Evolutionary conservation across 2,113 vertebrate genomes (phyloP).

Genomic region (Rhinogobius similis): DNA sequence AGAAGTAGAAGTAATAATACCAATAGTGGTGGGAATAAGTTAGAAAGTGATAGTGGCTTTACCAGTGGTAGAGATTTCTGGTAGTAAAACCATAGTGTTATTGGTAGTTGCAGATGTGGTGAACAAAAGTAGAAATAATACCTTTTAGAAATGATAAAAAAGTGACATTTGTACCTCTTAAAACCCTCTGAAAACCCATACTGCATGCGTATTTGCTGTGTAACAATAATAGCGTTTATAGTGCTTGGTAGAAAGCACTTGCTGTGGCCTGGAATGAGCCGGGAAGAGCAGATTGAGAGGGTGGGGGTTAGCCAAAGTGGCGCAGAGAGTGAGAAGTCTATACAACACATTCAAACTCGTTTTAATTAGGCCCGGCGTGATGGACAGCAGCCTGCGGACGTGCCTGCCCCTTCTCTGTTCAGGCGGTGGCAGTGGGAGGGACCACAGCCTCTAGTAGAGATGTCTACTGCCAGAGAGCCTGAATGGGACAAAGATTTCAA

Average conservation of each 20-base stretch:
- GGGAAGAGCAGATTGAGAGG: conserved; percentile 53
- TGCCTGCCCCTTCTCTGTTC: conserved; percentile 64
- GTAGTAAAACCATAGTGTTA: too few species aligned
- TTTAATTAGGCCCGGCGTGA: conserved; percentile 77
- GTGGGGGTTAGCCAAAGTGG: conserved; percentile 65
- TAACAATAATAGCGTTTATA: neutral
- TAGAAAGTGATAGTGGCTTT: too few species aligned
- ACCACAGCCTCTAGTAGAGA: conserved; percentile 68
- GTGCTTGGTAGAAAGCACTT: neutral
- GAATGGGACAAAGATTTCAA: conserved; percentile 79
- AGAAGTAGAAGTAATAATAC: too few species aligned
- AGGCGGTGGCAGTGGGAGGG: conserved; percentile 60
- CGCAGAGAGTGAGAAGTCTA: conserved; percentile 64
- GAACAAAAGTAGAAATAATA: too few species aligned
- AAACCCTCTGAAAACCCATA: neutral
- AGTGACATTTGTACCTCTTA: neutral
- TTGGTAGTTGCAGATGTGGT: neutral
- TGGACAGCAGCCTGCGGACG: conserved; percentile 77
- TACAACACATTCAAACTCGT: conserved; percentile 75
- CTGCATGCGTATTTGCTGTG: neutral
- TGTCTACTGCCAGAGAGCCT: conserved; percentile 75
- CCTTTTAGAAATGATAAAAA: neutral
- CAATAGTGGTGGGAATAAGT: too few species aligned
- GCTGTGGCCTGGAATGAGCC: conserved; percentile 37
- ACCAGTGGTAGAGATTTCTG: too few species aligned